Base-by-base conservation (phyloP, 2,113 vertebrate species). In the Collichthys lucidus region DNA sequence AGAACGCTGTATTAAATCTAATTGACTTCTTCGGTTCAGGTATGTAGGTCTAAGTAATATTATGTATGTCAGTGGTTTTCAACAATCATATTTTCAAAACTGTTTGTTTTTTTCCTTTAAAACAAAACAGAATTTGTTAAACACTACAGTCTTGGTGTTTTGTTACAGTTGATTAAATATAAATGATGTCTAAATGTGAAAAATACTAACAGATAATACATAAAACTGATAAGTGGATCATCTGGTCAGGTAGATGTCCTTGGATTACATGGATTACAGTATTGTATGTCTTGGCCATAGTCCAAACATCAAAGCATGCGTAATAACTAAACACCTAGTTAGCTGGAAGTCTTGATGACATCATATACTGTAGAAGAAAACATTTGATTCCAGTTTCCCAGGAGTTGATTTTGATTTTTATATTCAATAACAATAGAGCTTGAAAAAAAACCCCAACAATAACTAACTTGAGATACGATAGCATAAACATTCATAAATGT, bases 11-110 rank as follows among this genome's bases (percentile, higher is more conserved):
- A 88, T 92, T 94, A 66, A 94, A 82, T 84, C 94, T 99, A 24
- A 93, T 93, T 24, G 42, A 93, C 46, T 95, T 93, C 88, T 91
- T 98, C 17, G 92, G 57, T 90, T 93, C 94, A 93, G 96, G 97
- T 99, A 90, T 88, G 79, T 50, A 29, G 12, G 17, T 71, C n/a
- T 3, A 29, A 17, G 4, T 22, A 17, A 14, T 73, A 2, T 17
- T 31, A 11, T 63, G 3, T 50, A 3, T 57, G 40, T 29, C 5
- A 22, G 12, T 57, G 22, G 19, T 7, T 26, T 69, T 22, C 5
- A 59, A 12, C n/a, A 5, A 12, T 4, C 26, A 47, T 49, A 50
- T 19, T 57, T 20, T 60, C 4, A 16, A 14, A 53, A n/a, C 9
- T 55, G 2, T 55, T 16, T 55, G 7, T 40, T 68, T 68, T 53